Conservation (phyloP, 2,113 vertebrate species). For the Boleophthalmus pectinirostris region DNA sequence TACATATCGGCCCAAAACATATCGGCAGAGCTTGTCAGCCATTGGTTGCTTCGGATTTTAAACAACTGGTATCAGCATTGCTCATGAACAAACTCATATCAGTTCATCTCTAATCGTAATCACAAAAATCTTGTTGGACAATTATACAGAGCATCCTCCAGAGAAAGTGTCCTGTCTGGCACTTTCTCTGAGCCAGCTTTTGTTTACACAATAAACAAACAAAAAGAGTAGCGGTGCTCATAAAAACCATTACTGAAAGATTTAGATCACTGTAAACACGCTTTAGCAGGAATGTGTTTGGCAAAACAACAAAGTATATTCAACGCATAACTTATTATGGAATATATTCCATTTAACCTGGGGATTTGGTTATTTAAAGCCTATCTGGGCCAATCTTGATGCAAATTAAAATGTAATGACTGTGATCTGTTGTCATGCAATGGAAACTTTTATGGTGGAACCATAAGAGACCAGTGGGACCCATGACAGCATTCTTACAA, state of each 20-base stretch:
- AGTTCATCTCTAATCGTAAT: no score
- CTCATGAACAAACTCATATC: no score
- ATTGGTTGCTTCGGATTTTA: no score
- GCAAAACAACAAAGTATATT: not conserved
- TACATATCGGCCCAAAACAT: no score
- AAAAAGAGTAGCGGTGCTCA: conserved; percentile 1
- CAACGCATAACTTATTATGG: not conserved
- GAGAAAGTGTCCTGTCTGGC: not conserved
- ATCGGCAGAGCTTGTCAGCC: no score
- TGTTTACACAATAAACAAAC: conserved; percentile 15
- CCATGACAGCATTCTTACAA: conserved; percentile 40
- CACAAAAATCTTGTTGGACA: no score
- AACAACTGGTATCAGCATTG: no score
- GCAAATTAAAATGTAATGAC: conserved; percentile 18
- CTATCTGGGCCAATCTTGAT: conserved; percentile 7
- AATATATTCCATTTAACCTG: not conserved
- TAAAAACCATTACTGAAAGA: not conserved
- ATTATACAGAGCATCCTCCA: not conserved
- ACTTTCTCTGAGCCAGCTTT: not conserved
- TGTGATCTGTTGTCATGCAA: conserved; percentile 24
- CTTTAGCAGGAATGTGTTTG: not conserved
- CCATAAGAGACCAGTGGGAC: conserved; percentile 5
- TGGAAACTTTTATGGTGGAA: conserved; percentile 34
- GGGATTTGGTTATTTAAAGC: not conserved
- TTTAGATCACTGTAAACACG: conserved; percentile 2